phyloP scores from a whole-genome alignment of 1,140 invertebrate genomes.

The Drosophila lini region DNA sequence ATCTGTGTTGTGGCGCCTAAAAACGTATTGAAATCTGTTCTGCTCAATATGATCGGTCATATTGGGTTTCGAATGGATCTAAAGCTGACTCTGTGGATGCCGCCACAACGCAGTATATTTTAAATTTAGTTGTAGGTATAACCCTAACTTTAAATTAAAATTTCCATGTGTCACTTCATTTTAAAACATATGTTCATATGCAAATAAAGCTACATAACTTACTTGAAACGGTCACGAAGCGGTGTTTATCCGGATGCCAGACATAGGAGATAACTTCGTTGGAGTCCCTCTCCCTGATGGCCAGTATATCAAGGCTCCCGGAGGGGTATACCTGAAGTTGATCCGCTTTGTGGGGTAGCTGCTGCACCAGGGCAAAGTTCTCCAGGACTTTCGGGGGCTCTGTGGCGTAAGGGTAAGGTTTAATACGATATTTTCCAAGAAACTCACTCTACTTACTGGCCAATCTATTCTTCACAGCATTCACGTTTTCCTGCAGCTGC shows the following conservation, averaged over 20 bases:
- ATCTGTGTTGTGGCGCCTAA: slow-evolving; percentile 2
- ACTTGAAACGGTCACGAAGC: slow-evolving; percentile 53
- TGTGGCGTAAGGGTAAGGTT: background rate
- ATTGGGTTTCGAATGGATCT: background rate
- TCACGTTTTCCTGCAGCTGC: slow-evolving; percentile 43
- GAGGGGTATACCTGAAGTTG: slow-evolving; percentile 8
- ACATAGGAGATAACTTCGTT: slow-evolving; percentile 14
- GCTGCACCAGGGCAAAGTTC: slow-evolving; percentile 48
- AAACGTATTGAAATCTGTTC: slow-evolving; percentile 10
- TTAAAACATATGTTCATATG: slow-evolving; percentile 49
- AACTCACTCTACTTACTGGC: slow-evolving; percentile 40
- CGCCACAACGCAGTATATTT: slow-evolving; percentile 5
- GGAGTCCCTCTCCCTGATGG: slow-evolving; percentile 14
- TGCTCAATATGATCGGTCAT: background rate
- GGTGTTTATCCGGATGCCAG: slow-evolving; percentile 35
- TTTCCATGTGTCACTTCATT: slow-evolving; percentile 50
- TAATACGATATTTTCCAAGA: too few relatives aligned
- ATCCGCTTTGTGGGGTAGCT: slow-evolving; percentile 40
- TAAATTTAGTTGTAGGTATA: slow-evolving; percentile 5
- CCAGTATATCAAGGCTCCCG: slow-evolving; percentile 25
- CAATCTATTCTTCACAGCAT: slow-evolving; percentile 52
- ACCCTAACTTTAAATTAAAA: slow-evolving; percentile 36
- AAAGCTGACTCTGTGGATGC: background rate
- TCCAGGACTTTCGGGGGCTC: slow-evolving; percentile 51
- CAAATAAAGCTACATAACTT: slow-evolving; percentile 71